Percentiles rank a stretch among this genome's conserved stretches.
Conservation (phyloP, 2,797 vertebrate genomes). For the Melanotaenia pygmaea region DNA sequence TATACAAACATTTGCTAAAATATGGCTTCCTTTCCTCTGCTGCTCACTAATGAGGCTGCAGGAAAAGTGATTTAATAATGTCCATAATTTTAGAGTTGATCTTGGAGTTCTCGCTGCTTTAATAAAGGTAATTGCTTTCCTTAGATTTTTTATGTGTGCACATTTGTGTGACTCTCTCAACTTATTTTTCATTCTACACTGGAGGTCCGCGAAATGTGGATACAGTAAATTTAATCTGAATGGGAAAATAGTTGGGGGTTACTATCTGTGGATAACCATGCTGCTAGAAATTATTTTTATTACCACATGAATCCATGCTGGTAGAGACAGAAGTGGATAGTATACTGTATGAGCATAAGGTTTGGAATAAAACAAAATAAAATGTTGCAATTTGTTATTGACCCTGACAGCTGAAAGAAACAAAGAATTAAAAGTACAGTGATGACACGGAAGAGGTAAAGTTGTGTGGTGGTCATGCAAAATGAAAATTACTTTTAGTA, state of each 20-base stretch:
- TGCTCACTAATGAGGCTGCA: slow-evolving; percentile 59
- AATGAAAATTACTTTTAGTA: not conserved
- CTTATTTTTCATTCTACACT: slow-evolving; percentile 39
- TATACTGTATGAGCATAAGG: slow-evolving; percentile 11
- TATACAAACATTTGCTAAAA: slow-evolving; percentile 65
- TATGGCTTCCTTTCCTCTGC: slow-evolving; percentile 49
- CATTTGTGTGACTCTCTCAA: slow-evolving; percentile 44
- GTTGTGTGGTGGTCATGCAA: not conserved
- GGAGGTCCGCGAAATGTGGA: slow-evolving; percentile 14
- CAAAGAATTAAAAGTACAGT: not conserved
- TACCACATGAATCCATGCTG: slow-evolving; percentile 15
- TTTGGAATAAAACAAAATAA: slow-evolving; percentile 11
- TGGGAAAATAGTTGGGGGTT: not conserved
- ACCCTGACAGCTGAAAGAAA: not conserved
- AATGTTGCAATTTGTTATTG: not conserved
- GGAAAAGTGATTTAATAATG: slow-evolving; percentile 38
- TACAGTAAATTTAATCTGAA: not conserved
- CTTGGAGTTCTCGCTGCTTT: slow-evolving; percentile 33
- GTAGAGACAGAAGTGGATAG: slow-evolving; percentile 2
- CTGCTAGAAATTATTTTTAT: slow-evolving; percentile 30
- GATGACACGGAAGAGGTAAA: slow-evolving; percentile 6
- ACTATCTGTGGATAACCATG: slow-evolving; percentile 14
- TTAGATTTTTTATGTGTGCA: slow-evolving; percentile 15
- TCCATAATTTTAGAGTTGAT: slow-evolving; percentile 35
- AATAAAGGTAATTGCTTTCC: slow-evolving; percentile 48